Percentiles rank a stretch among this genome's conserved stretches.
These are phyloP conservation scores for Lates calcarifer DNA, from an alignment of 2,113 vertebrate species.

Conservation along the genomic window DNA sequence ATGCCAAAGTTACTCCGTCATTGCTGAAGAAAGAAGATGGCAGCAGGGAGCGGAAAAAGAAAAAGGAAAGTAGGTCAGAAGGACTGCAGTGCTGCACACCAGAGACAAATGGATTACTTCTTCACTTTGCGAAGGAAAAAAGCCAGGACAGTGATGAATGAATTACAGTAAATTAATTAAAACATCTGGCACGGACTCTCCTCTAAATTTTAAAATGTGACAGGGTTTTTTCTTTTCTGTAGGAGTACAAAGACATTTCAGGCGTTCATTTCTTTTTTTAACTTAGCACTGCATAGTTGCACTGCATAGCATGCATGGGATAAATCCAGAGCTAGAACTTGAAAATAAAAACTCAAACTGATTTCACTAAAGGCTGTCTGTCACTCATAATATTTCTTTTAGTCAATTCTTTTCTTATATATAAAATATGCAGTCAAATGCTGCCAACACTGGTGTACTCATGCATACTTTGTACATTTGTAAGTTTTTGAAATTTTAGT, in stretches of 20 bases:
- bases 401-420: conserved; percentile 28
- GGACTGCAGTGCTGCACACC: conserved; percentile 70
- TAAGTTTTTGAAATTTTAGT: conserved; percentile 9
- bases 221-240: conserved; percentile 1
- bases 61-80: conserved; percentile 80
- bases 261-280: not conserved
- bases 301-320: not conserved
- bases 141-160: conserved; percentile 74
- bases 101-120: conserved; percentile 80
- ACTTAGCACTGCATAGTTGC: not conserved
- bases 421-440: not conserved
- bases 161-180: conserved; percentile 79
- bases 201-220: conserved; percentile 57
- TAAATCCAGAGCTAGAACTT: conserved; percentile 10
- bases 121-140: conserved; percentile 67
- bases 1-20: conserved; percentile 61
- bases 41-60: conserved; percentile 66
- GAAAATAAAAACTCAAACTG: conserved; percentile 21
- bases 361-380: conserved; percentile 15
- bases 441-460: not conserved
- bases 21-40: conserved; percentile 60
- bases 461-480: not conserved
- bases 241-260: conserved; percentile 39
- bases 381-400: conserved; percentile 37
- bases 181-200: conserved; percentile 58